Base-by-base conservation (phyloP, 2,113 vertebrate species). In the Macroglossus sobrinus region DNA sequence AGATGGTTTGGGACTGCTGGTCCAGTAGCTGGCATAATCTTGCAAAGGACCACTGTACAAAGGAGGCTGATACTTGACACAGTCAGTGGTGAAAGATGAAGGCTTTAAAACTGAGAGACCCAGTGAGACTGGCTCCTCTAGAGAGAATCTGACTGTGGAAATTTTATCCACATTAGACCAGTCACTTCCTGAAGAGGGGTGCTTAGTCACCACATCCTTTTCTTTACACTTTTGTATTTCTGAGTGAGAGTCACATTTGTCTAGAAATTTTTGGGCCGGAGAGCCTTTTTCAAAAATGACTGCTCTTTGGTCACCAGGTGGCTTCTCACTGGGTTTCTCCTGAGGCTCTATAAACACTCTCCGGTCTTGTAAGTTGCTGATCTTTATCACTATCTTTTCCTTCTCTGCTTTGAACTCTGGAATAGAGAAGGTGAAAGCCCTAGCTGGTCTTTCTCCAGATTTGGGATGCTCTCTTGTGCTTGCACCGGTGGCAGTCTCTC, bases 101-200 rank as follows among this genome's bases (percentile, higher is more conserved):
- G 69, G 26, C 26, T 82, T n/a, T 45, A 74, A 40, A 35, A 38
- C 38, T 38, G 95, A 40, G 47, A 55, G 21, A 78, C 21, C 89
- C 10, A 55, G 26, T 13, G 61, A 89, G 68, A 43, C 12, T 19
- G 43, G 53, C 50, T 93, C 43, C 15, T 97, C 91, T 43, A 95
- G 72, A 61, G 94, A 98, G 93, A 98, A 96, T 13, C 30, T 93
- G 69, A 82, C 15, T 19, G 87, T n/a, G 6, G 95, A 30, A 4
- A 82, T 68, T n/a, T 98, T 88, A 14, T 98, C 96, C 50, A 75
- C 33, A 78, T 98, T 94, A 61, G 96, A 97, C 59, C 91, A 98
- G 72, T 97, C 91, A 21, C 97, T 93, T 50, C 90, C 98, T 71
- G 96, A 96, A 45, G 64, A 96, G 33, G 91, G 69, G 11, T 91